phyloP scores from a whole-genome alignment of 2,888 invertebrate species.

The Drosophila peninsularis region DNA sequence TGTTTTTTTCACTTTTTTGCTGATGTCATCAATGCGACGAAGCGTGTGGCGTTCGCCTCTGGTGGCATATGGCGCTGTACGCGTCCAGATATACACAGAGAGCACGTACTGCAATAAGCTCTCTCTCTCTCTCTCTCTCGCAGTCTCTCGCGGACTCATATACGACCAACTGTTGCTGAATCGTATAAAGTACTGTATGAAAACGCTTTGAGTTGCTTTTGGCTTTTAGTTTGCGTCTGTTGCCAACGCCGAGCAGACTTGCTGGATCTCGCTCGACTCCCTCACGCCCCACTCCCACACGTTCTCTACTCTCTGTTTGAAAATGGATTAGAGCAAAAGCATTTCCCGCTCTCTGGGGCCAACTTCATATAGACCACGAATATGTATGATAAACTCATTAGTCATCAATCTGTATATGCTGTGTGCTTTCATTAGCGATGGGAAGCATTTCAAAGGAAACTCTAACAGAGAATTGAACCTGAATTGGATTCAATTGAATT shows the following conservation, averaged over 20 bases:
- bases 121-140: background rate
- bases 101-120: background rate
- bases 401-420: background rate
- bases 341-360: too few species aligned
- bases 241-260: background rate
- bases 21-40: background rate
- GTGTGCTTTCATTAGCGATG: too few species aligned
- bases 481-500: background rate
- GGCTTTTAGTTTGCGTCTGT: background rate
- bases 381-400: too few species aligned
- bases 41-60: too few species aligned
- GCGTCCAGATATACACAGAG: background rate
- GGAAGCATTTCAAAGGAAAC: background rate
- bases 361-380: too few species aligned
- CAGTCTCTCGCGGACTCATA: too few species aligned
- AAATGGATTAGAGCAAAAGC: too few species aligned
- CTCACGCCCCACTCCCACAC: too few species aligned
- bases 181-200: too few species aligned
- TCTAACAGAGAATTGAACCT: background rate
- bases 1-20: background rate
- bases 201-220: background rate
- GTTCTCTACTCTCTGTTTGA: too few species aligned
- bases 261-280: background rate
- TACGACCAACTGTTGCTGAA: too few species aligned
- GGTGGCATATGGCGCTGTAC: background rate